Percentiles rank a stretch among this genome's conserved stretches.
phyloP scores from a whole-genome alignment of 2,888 invertebrate species.

The Ditylenchus weischeri region DNA sequence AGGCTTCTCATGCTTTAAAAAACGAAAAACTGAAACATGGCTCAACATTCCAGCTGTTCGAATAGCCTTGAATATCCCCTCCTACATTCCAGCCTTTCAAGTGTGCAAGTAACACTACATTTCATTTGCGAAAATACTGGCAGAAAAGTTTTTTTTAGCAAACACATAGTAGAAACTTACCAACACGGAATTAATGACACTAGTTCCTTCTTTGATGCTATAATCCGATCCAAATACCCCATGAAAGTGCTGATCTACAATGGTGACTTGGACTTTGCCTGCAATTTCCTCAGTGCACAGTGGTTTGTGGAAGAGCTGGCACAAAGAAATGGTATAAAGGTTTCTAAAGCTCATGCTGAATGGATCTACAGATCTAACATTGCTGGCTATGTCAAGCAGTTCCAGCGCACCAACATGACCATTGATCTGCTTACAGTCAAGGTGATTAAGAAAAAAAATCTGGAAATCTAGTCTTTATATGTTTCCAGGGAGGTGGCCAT shows the following conservation, averaged over 20 bases:
- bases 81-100: conserved; percentile 41
- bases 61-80: conserved; percentile 45
- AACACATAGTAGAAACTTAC: conserved; percentile 39
- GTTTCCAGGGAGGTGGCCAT: conserved; percentile 68
- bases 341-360: conserved; percentile 28
- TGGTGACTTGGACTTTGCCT: conserved; percentile 48
- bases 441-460: not conserved
- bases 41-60: conserved; percentile 36
- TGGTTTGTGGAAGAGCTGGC: conserved; percentile 49
- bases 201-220: conserved; percentile 45
- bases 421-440: conserved; percentile 50
- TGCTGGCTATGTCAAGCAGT: conserved; percentile 49
- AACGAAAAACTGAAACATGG: conserved; percentile 3
- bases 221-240: conserved; percentile 41
- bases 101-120: conserved; percentile 24
- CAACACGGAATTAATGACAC: conserved; percentile 46
- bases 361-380: conserved; percentile 45
- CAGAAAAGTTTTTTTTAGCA: conserved; percentile 28
- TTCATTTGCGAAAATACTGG: conserved; percentile 23
- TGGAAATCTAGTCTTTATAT: not conserved
- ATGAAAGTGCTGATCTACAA: conserved; percentile 46
- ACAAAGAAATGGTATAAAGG: conserved; percentile 30
- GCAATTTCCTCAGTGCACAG: conserved; percentile 50
- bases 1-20: not conserved
- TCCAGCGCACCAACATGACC: conserved; percentile 29